Conservation (phyloP, 2,797 vertebrate species). For the Catamblyrhynchus diadema region DNA sequence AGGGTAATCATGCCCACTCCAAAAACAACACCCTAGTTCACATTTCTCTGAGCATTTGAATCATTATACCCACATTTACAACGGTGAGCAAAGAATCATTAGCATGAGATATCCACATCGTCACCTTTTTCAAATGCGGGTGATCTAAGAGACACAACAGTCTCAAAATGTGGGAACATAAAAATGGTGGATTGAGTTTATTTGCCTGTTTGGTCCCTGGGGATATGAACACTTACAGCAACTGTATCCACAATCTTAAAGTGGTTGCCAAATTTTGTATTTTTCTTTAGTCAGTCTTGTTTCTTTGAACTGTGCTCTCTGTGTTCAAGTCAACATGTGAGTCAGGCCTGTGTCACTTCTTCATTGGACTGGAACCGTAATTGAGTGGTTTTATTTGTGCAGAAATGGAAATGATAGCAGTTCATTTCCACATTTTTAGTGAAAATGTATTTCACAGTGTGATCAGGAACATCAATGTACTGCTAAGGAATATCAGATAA, state of each 20-base stretch:
- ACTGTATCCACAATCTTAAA: neutral
- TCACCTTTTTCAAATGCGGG: neutral
- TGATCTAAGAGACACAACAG: neutral
- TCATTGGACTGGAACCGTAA: neutral
- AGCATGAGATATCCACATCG: neutral
- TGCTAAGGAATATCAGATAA: neutral
- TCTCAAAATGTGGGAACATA: neutral
- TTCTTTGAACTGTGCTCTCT: neutral
- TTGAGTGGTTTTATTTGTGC: neutral
- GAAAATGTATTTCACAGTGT: neutral
- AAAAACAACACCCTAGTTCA: neutral
- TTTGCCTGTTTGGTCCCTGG: neutral
- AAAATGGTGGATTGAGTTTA: neutral
- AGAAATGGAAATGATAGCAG: neutral
- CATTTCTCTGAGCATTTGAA: neutral
- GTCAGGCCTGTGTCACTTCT: neutral
- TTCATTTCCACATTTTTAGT: neutral
- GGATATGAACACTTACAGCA: neutral
- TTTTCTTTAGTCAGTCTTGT: neutral
- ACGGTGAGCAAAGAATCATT: neutral
- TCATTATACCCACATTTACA: neutral
- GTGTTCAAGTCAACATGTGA: neutral
- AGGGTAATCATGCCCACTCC: neutral
- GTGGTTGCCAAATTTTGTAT: neutral
- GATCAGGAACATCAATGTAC: neutral